These are phyloP conservation scores for Micrasema longulum DNA, from an alignment of 1,140 invertebrate genomes.

Conservation along the genomic window DNA sequence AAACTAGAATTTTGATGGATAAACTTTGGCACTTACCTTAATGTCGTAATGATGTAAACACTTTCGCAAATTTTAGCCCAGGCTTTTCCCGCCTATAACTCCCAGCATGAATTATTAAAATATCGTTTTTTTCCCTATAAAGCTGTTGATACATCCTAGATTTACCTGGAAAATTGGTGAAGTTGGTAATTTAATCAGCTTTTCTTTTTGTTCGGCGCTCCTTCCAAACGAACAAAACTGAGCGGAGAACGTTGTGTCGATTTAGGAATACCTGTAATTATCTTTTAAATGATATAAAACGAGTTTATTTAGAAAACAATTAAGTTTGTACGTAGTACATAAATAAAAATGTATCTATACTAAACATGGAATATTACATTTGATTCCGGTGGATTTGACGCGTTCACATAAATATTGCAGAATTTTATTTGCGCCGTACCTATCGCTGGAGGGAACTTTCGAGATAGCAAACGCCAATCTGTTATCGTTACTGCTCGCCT, in stretches of 20 bases:
- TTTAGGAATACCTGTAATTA: no score
- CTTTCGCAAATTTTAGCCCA: slow-evolving; percentile 35
- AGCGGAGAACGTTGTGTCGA: no score
- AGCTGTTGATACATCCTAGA: slow-evolving; percentile 37
- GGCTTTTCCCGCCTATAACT: slow-evolving; percentile 33
- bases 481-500: slow-evolving; percentile 38
- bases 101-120: slow-evolving; percentile 37
- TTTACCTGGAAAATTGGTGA: slow-evolving; percentile 31
- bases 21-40: slow-evolving; percentile 43
- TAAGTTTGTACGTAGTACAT: no score
- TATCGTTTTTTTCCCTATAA: slow-evolving; percentile 29
- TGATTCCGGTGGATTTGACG: not conserved
- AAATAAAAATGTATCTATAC: no score
- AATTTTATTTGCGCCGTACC: not conserved
- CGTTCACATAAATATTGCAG: not conserved
- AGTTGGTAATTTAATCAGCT: slow-evolving; percentile 15
- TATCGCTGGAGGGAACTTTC: slow-evolving; percentile 11
- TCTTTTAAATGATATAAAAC: no score
- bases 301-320: no score
- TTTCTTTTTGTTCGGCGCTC: not conserved
- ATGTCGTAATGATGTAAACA: slow-evolving; percentile 44
- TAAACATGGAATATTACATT: no score
- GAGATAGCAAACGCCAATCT: slow-evolving; percentile 41
- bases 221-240: no score
- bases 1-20: slow-evolving; percentile 45